A percentile compares a stretch with the other conserved stretches of the same genome.
These are phyloP conservation scores for Neopipo cinnamomea DNA, from an alignment of 2,113 vertebrate genomes.

Conservation along the genomic window DNA sequence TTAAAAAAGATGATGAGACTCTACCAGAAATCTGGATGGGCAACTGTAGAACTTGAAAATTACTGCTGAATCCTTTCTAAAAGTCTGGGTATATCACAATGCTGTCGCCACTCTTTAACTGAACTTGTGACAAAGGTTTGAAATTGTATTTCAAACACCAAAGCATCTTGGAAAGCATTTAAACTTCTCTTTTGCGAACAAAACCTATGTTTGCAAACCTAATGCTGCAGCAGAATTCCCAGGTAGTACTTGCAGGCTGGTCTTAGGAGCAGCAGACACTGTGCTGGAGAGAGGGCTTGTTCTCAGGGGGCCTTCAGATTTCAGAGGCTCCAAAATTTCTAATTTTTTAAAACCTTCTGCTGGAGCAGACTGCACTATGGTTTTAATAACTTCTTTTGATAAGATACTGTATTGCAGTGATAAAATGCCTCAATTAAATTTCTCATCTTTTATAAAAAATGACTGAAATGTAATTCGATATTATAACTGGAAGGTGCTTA, in stretches of 20 bases:
- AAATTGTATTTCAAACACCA: neutral
- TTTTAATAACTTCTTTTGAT: conserved; percentile 3
- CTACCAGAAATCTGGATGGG: neutral
- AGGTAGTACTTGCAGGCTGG: neutral
- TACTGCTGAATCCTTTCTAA: neutral
- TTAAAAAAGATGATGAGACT: neutral
- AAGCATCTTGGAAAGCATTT: neutral
- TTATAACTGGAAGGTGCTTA: conserved; percentile 25
- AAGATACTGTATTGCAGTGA: neutral
- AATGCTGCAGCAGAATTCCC: neutral
- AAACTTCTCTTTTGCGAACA: neutral
- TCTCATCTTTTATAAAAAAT: conserved; percentile 37
- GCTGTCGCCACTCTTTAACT: neutral
- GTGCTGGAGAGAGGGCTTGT: accelerated
- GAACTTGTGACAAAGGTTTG: neutral
- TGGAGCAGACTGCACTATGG: neutral
- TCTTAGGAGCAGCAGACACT: neutral
- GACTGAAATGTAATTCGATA: neutral
- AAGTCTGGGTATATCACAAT: neutral
- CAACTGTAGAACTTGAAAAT: neutral
- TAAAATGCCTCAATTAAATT: conserved; percentile 29
- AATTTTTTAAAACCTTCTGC: conserved; percentile 3
- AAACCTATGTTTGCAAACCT: neutral
- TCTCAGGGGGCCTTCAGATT: neutral
- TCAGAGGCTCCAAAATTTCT: neutral